phyloP scores from a whole-genome alignment of 2,797 vertebrate genomes.

The Anisognathus igniventris region DNA sequence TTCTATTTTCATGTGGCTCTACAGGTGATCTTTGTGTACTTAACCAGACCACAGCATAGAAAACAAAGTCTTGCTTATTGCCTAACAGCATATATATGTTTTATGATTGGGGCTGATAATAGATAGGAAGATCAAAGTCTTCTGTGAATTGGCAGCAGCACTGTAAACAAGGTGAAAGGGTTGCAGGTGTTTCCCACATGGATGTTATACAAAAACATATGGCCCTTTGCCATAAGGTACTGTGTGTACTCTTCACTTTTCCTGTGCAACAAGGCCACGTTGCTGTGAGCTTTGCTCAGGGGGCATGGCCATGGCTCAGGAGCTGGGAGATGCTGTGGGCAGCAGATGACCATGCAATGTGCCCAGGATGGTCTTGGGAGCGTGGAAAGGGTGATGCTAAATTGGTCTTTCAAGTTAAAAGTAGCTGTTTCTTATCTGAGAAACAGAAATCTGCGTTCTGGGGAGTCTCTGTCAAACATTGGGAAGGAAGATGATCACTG shows the following conservation, averaged over 20 bases:
- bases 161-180: slow-evolving; percentile 43
- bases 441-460: neutral
- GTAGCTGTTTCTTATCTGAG: neutral
- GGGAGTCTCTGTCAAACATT: fast-evolving
- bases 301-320: fast-evolving
- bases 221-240: neutral
- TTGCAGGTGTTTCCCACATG: slow-evolving; percentile 51
- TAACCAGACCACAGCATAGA: neutral
- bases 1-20: slow-evolving; percentile 1
- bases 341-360: neutral
- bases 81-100: neutral
- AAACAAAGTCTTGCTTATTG: slow-evolving; percentile 38
- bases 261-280: neutral
- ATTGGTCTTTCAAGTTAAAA: neutral
- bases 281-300: neutral
- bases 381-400: neutral
- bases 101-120: slow-evolving; percentile 42
- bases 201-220: neutral
- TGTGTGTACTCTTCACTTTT: neutral
- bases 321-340: neutral
- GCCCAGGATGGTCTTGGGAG: neutral
- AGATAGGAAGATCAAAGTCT: slow-evolving; percentile 59
- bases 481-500: neutral
- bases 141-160: slow-evolving; percentile 23
- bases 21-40: slow-evolving; percentile 35